Evolutionary conservation across 2,888 invertebrate genomes (phyloP), one percentile per base, ranked within the genome.

Genomic region (Chloroclysta siterata): DNA sequence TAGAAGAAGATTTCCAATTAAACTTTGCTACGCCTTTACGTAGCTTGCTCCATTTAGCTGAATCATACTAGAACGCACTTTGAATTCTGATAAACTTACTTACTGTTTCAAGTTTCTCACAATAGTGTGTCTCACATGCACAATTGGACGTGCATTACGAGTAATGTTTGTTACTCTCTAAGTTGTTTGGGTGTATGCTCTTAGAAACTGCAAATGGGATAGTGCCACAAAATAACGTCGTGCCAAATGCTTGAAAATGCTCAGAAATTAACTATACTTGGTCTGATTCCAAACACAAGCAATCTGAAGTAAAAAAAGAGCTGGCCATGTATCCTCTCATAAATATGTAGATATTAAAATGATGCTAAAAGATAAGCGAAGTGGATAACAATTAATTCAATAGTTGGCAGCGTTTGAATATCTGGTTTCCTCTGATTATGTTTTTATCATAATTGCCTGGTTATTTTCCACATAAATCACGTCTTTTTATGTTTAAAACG

Each of bases 1-100:
- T 82, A 82, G 81, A 80, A 82, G 82, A 81, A 84, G 88, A 88
- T 85, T 90, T 89, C 84, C 85, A 90, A 89, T 92, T 90, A 88
- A 91, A 90, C 89, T 91, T 90, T 72, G 77, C 71, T 71, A 72
- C 76, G 77, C 77, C 73, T 73, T 80, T 79, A 76, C 73, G 56
- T 58, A 55, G 46, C 33, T 46, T 48, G 60, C 64, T 60, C 52
- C 57, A 55, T 64, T 58, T 63, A 54, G 61, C 53, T 61, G 58
- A 65, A 57, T 62, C 58, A 58, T 61, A 50, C 58, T 33, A 70
- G 61, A 61, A 62, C 65, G 54, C 54, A 61, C 54, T 47, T 65
- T 42, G 29, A 51, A 51, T 64, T 62, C 59, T 28, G 47, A 48
- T 60, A 47, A 65, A 54, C 10, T 44, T 58, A 13, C 13, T 39